These are phyloP conservation scores for Microctenopoma lineatum DNA, from an alignment of 2,797 vertebrate genomes.

Conservation along the genomic window DNA sequence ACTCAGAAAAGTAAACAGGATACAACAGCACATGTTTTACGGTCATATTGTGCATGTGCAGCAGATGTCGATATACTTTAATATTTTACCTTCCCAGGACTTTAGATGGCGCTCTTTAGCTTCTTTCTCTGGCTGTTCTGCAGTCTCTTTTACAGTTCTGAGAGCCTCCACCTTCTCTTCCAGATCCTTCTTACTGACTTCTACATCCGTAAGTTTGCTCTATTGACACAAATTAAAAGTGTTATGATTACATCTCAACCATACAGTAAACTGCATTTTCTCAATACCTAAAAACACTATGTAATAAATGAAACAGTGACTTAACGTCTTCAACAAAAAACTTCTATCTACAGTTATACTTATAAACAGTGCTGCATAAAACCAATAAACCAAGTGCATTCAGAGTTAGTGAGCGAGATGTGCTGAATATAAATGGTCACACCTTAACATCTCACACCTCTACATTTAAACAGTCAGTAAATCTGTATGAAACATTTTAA, in stretches of 20 bases:
- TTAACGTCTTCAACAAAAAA: neutral
- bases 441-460: neutral
- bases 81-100: conserved; percentile 89
- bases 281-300: neutral
- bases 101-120: conserved; percentile 90
- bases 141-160: conserved; percentile 85
- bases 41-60: conserved; percentile 14
- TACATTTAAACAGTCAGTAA: neutral
- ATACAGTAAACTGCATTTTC: neutral
- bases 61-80: conserved; percentile 21
- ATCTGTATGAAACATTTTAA: neutral
- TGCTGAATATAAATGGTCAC: too few species aligned
- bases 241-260: neutral
- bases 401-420: too few species aligned
- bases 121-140: conserved; percentile 90
- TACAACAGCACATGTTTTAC: neutral
- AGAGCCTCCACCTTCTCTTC: conserved; percentile 86
- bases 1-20: neutral
- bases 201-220: conserved; percentile 83
- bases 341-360: neutral
- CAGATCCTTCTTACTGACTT: conserved; percentile 81
- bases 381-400: too few species aligned
- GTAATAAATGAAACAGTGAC: neutral
- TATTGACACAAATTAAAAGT: conserved; percentile 57
- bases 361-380: too few species aligned